These are phyloP conservation scores for Epicauta chinensis DNA, from an alignment of 1,140 invertebrate genomes.

Conservation along the genomic window DNA sequence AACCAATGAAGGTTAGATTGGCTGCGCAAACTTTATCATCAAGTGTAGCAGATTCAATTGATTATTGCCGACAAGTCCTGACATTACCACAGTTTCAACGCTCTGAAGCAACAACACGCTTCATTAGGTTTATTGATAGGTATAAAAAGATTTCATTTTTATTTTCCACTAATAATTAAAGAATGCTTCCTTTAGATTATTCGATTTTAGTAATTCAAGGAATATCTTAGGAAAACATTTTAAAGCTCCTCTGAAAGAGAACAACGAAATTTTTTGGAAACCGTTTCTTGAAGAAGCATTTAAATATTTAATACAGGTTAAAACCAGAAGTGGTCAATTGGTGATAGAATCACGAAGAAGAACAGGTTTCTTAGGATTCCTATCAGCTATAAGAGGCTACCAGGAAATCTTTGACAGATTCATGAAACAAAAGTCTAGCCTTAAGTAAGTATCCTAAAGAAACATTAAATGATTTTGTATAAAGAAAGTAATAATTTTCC, in stretches of 20 bases:
- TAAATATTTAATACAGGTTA: not conserved
- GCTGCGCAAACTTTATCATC: conserved; percentile 28
- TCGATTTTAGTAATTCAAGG: conserved; percentile 8
- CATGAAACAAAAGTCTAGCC: not conserved
- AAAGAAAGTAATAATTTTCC: not conserved
- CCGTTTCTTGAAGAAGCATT: not conserved
- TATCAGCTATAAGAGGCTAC: not conserved
- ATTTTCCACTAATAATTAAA: not conserved
- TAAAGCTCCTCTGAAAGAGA: not conserved
- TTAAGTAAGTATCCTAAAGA: not conserved
- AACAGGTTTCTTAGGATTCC: conserved; percentile 7
- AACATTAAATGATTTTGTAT: not conserved
- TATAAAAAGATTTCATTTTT: not conserved
- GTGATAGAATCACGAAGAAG: conserved; percentile 4
- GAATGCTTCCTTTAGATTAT: conserved; percentile 18
- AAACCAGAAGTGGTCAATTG: not conserved
- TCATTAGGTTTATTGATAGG: conserved; percentile 1
- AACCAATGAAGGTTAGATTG: conserved; percentile 36
- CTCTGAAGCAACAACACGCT: conserved; percentile 4
- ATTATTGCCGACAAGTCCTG: conserved; percentile 4
- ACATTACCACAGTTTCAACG: conserved; percentile 1
- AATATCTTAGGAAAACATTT: not conserved
- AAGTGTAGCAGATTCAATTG: conserved; percentile 10
- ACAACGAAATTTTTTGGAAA: not conserved
- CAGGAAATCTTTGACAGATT: conserved; percentile 1